A percentile compares a stretch with the other conserved stretches of the same genome.
Evolutionary conservation across 2,113 vertebrate genomes (phyloP).

Genomic region (Menidia beryllina): DNA sequence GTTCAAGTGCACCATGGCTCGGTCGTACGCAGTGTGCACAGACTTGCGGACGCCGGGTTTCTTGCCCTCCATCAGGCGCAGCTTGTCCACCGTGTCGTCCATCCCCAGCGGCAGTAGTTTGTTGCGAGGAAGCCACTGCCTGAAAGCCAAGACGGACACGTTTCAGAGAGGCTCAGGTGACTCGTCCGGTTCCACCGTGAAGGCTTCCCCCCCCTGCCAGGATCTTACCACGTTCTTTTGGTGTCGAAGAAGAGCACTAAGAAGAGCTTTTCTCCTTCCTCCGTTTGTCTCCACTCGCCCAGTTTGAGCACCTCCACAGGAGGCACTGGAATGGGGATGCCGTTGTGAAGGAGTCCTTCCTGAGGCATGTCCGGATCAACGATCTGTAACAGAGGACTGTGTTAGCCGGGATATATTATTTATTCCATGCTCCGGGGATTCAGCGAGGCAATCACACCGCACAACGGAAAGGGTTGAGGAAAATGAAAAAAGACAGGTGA

Average conservation of each 20-base stretch:
- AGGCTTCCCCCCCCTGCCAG: constrained; percentile 1
- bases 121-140: constrained; percentile 96
- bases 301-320: constrained; percentile 93
- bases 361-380: constrained; percentile 97
- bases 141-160: constrained; percentile 63
- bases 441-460: neutral
- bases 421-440: neutral
- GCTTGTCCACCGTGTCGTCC: constrained; percentile 95
- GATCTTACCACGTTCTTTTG: constrained; percentile 96
- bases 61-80: constrained; percentile 95
- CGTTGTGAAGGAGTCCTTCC: constrained; percentile 97
- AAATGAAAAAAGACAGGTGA: neutral
- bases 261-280: constrained; percentile 91
- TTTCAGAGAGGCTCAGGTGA: neutral
- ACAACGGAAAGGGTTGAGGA: neutral
- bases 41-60: constrained; percentile 98
- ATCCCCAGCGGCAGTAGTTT: constrained; percentile 91
- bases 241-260: constrained; percentile 99
- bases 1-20: constrained; percentile 94
- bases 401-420: constrained; percentile 25
- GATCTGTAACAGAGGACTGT: constrained; percentile 80
- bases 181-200: constrained; percentile 18
- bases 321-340: constrained; percentile 96
- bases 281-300: constrained; percentile 88
- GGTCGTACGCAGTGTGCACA: constrained; percentile 94